Evolutionary conservation across 2,888 invertebrate genomes (phyloP), one percentile per base, ranked within the genome.

Genomic region (Timema podura): DNA sequence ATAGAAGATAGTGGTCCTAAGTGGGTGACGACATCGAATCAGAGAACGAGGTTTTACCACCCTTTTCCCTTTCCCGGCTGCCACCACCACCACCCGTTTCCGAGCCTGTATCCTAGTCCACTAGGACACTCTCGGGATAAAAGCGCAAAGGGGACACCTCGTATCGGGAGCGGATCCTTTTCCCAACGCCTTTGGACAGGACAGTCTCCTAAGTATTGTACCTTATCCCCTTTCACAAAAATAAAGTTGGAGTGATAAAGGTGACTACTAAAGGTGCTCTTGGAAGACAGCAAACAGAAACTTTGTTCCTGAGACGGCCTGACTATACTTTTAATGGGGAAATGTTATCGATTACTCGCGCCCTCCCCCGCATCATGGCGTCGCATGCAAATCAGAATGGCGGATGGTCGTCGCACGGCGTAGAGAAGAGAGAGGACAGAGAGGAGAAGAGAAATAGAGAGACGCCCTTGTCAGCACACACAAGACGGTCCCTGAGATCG

Each of bases 371-470:
- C 68, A 67, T 70, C 72, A 70, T 70, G 70, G 70, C 70, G 70
- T 67, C 70, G 67, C 65, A 70, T 70, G 70, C 70, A 70, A 70
- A 70, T 70, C 68, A 70, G 70, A 67, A 70, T 70, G 70, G 70
- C 70, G 70, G 70, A 57, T 66, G 66, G 66, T 66, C 48, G 66
- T 30, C 11, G 47, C 30, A n/a, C 13, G 48, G 9, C 66, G 15
- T 48, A 11, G 51, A 11, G 48, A 13, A 9, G 65, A 13, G 48
- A 47, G 61, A 44, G 57, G 30, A 30, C 30, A 30, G 30, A 30
- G 30, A 30, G 30, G 30, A 30, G 30, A 30, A 30, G 30, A 30
- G 30, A 30, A 30, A 30, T 30, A 30, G 30, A 30, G 30, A 30
- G 30, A 30, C 30, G 30, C 30, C 30, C 30, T 30, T 30, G 30